Evolutionary conservation across 2,113 vertebrate genomes (phyloP), one percentile per base, ranked within the genome.

Genomic region (Otus sunia): DNA sequence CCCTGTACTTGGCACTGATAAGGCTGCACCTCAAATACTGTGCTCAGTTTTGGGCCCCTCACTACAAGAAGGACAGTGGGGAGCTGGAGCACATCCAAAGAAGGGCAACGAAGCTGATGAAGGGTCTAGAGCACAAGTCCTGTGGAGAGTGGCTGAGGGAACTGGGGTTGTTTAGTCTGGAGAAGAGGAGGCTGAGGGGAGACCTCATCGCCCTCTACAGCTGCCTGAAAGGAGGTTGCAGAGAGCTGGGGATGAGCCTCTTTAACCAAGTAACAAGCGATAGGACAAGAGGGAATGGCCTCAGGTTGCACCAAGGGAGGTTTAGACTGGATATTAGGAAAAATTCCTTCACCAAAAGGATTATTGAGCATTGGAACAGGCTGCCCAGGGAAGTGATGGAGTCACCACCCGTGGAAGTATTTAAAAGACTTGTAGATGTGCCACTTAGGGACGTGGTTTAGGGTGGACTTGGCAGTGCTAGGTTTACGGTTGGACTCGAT

Each of bases 1-100:
- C 9, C 23, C 18, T 41, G 11, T 59, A 2, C 4, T 84, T 0
- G 0, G 49, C 43, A 7, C 32, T 73, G 29, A 6, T 52, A 55
- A 66, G 59, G 29, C 37, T 0, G 0, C 29, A 37, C 23, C 14
- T 86, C 0, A 0, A 41, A 13, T 27, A 5, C 27, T 30, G 5
- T 56, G 36, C 43, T 43, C 11, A 3, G 12, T 58, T 71, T 21
- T 56, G n/a, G 15, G 32, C 32, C 21, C 2, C 11, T 60, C 52
- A 27, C 53, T 39, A 1, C 17, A 60, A 23, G 30, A 60, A 10
- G 15, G 49, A 15, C 21, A 5, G 11, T 3, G 60, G 55, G n/a
- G 21, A 7, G 7, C 55, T 68, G n/a, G 10, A 12, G 3, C 4
- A 0, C 26, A 12, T 84, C 3, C 39, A 55, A 2, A 59, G 63